These are phyloP conservation scores for Lipotes vexillifer DNA, from an alignment of 2,113 vertebrate species.

Conservation along the genomic window DNA sequence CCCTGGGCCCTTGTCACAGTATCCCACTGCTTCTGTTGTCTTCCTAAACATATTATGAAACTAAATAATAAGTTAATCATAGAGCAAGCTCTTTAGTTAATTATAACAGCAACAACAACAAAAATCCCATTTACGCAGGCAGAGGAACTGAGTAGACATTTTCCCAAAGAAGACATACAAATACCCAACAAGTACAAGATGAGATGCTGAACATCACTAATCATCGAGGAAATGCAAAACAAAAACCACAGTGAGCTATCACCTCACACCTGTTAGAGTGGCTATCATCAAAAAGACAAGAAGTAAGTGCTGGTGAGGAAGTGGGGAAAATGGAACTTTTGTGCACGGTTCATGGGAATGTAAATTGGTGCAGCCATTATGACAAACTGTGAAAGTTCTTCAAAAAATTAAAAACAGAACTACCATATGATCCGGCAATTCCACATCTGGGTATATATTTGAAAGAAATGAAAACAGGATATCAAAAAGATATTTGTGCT, in stretches of 20 bases:
- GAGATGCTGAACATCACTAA: neutral
- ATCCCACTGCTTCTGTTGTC: neutral
- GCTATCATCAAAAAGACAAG: neutral
- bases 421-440: neutral
- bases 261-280: neutral
- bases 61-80: neutral
- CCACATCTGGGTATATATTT: neutral
- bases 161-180: neutral
- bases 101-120: neutral
- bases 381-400: neutral
- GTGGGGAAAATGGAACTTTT: neutral
- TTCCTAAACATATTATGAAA: conserved; percentile 32
- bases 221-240: neutral
- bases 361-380: neutral
- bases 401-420: neutral
- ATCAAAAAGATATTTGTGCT: neutral
- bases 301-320: neutral
- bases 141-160: neutral
- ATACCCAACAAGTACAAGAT: neutral
- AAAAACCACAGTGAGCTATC: neutral
- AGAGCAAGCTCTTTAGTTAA: conserved; percentile 23
- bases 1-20: neutral
- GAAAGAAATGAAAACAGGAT: neutral
- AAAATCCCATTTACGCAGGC: neutral
- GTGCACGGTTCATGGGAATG: neutral